Evolutionary conservation across 1,140 invertebrate species (phyloP), one percentile per base, ranked within the genome.

Genomic region (Nomia melanderi): DNA sequence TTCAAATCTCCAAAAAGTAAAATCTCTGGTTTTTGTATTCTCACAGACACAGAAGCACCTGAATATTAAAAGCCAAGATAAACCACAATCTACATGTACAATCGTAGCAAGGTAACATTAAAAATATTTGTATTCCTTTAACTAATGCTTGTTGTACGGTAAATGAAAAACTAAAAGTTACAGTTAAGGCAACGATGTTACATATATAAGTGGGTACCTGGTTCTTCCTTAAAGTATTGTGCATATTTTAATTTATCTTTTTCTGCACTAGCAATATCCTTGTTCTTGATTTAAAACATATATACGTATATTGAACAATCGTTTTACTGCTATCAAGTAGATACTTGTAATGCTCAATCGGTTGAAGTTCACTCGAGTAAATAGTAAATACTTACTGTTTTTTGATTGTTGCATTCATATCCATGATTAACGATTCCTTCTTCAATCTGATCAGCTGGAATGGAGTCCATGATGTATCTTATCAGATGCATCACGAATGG

Each of bases 1-100:
- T 93, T 94, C 8, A 94, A 93, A 84, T 95, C 95, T 17, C 95
- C 95, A 85, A 96, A 95, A 62, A 97, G 92, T 88, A 97, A 95
- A 33, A 98, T 93, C 89, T 97, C 96, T 17, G 96, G 96, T 82
- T 96, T 95, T 54, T 96, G 94, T 76, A 96, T 93, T 84, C 95
- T 94, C 17, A 96, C 89, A 1, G 96, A 96, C 79, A 96, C 25
- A 1, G 84, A 77, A 20, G 82, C 71, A 71, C 73, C 82, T 84
- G 39, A 0, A 65, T 53, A 25, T 36, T 5, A 5, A 44, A 39
- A 11, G 36, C 8, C 2, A 39, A 39, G n/a, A 39, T 8, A 39
- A 39, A 39, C 20, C 14, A 1, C 7, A 36, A 29, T 25, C 6
- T 47, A 9, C 14, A 44, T 41, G n/a, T 11, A 23, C 7, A 36